Evolutionary conservation across 2,113 vertebrate genomes (phyloP).

Genomic region (Podarcis muralis): DNA sequence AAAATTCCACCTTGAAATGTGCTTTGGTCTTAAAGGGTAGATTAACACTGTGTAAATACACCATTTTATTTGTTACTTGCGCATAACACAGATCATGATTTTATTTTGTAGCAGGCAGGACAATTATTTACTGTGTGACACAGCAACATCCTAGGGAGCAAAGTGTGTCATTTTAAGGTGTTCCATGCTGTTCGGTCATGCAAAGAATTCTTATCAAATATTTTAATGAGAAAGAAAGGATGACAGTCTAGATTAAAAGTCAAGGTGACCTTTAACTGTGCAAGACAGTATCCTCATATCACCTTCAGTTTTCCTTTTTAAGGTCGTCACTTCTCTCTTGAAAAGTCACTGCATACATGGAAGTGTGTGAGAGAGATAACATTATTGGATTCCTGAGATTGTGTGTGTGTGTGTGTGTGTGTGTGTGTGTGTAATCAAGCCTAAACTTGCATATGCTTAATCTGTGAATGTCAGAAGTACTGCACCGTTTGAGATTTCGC

Average conservation of each 20-base stretch:
- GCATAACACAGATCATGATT: constrained; percentile 49
- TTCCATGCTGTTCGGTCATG: constrained; percentile 70
- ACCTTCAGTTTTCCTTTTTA: constrained; percentile 58
- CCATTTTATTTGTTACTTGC: constrained; percentile 44
- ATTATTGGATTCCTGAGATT: neutral
- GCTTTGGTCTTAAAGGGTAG: neutral
- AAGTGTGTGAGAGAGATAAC: neutral
- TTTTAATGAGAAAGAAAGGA: constrained; percentile 80
- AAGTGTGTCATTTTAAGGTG: constrained; percentile 60
- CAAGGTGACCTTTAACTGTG: constrained; percentile 78
- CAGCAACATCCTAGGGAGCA: constrained; percentile 51
- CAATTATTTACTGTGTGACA: constrained; percentile 60
- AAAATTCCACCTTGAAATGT: neutral
- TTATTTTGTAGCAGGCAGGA: constrained; percentile 44
- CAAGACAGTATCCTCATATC: constrained; percentile 62
- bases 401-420: neutral
- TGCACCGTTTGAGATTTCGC: neutral
- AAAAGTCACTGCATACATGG: neutral
- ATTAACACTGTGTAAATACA: constrained; percentile 10
- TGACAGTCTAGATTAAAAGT: constrained; percentile 72
- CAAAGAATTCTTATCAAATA: constrained; percentile 81
- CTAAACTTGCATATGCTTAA: neutral
- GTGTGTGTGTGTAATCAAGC: neutral
- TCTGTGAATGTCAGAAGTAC: neutral
- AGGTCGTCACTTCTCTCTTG: constrained; percentile 49